Base-by-base conservation (phyloP, 2,113 vertebrate genomes). In the Aphelocoma coerulescens region DNA sequence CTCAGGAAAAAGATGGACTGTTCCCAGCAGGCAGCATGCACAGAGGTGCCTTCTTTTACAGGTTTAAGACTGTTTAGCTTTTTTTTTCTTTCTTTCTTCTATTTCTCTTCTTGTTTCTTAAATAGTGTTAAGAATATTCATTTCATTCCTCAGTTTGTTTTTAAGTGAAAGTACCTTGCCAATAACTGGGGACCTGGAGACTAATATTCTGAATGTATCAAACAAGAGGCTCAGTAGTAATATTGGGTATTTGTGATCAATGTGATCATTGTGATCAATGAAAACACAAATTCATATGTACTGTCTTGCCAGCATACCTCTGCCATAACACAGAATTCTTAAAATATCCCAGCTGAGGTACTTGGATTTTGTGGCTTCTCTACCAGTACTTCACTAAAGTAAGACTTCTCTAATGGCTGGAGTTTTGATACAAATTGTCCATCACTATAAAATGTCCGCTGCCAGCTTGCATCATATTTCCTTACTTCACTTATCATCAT, bases 381-480 rank as follows among this genome's bases (percentile, higher is more conserved):
- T 74, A 73, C 15, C 11, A 33, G 5, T 41, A 8, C 11, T 66
- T 86, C 33, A 51, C 41, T 68, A 51, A 90, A 82, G 48, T 46
- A 46, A 35, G 20, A 12, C n/a, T 74, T 61, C 26, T 81, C 2
- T 69, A 61, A 16, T 48, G 41, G 4, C n/a, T 79, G 30, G 16
- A 73, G 11, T 39, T 68, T 93, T 80, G 35, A 51, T 67, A 16
- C 5, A 73, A 48, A 35, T 46, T 85, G 5, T 61, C 49, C 33
- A 33, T 66, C 21, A 4, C 22, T 76, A 19, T 57, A 71, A 74
- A 74, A 54, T 49, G 23, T 43, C 18, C 62, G 14, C 26, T 41
- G 7, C 24, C 17, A n/a, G 9, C 52, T 85, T 0, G 0, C 17
- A 59, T 79, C 24, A 37, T 13, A 3, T 79, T 91, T 91, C 22